These are phyloP conservation scores for Mythimna lalbum DNA, from an alignment of 2,888 invertebrate genomes.

Conservation along the genomic window DNA sequence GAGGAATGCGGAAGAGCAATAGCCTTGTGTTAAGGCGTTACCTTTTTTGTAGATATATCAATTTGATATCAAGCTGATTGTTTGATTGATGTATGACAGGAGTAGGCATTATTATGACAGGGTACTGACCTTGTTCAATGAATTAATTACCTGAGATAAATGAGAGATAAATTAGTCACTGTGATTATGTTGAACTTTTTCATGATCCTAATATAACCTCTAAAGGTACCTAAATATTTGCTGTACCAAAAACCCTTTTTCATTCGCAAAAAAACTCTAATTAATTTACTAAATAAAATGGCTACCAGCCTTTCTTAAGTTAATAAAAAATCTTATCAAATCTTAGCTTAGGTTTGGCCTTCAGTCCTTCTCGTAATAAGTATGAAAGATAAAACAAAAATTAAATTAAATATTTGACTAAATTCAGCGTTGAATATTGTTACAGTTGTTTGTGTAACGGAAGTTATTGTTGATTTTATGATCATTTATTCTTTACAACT, in stretches of 20 bases:
- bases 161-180: background rate
- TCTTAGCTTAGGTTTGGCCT: constrained; percentile 11
- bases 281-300: constrained; percentile 27
- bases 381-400: constrained; percentile 22
- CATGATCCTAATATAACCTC: background rate
- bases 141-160: constrained; percentile 6
- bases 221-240: background rate
- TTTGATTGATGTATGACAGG: constrained; percentile 32
- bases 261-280: background rate
- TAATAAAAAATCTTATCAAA: constrained; percentile 36
- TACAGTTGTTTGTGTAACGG: constrained; percentile 2
- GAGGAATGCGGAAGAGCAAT: constrained; percentile 42
- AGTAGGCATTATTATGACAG: constrained; percentile 33
- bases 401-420: constrained; percentile 11
- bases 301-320: constrained; percentile 4
- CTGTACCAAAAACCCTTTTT: background rate
- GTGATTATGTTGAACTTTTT: background rate
- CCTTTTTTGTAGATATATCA: constrained; percentile 6
- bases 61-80: constrained; percentile 6
- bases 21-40: constrained; percentile 32
- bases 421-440: constrained; percentile 14
- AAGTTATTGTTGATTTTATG: constrained; percentile 30
- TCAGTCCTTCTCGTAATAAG: constrained; percentile 14
- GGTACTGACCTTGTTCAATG: constrained; percentile 34
- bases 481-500: constrained; percentile 2